These are phyloP conservation scores for Archocentrus centrarchus DNA, from an alignment of 2,113 vertebrate genomes.

Conservation along the genomic window DNA sequence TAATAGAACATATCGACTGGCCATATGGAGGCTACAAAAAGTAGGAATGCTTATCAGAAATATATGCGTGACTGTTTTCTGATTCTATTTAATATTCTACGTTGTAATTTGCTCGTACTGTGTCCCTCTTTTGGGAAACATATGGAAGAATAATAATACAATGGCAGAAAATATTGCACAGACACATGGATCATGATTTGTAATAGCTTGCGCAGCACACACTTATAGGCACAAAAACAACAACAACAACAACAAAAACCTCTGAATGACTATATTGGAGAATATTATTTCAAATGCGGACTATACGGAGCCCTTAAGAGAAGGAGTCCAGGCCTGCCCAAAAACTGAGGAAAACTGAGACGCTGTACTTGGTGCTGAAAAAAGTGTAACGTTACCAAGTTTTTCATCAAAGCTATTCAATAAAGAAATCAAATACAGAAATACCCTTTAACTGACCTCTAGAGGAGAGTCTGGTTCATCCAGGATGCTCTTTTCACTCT, in stretches of 20 bases:
- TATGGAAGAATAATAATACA: too few relatives aligned
- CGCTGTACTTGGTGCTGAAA: not conserved
- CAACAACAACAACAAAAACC: not conserved
- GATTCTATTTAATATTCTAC: too few relatives aligned
- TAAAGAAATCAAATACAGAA: accelerated
- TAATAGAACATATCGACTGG: too few relatives aligned
- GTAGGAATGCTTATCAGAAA: too few relatives aligned
- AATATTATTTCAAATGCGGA: not conserved
- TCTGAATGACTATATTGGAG: not conserved
- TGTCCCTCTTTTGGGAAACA: too few relatives aligned
- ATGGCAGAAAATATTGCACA: not conserved
- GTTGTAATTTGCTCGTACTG: too few relatives aligned
- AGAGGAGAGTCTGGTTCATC: too few relatives aligned
- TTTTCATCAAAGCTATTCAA: accelerated
- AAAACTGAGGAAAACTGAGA: not conserved
- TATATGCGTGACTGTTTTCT: too few relatives aligned
- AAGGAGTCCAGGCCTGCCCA: accelerated
- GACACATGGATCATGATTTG: not conserved
- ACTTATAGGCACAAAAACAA: not conserved
- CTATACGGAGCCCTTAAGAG: not conserved
- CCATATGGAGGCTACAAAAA: too few relatives aligned
- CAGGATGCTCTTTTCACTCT: too few relatives aligned
- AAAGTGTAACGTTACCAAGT: not conserved
- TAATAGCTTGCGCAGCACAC: accelerated
- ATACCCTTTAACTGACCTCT: accelerated